Base-by-base conservation (phyloP, 2,113 vertebrate species). In the Dipodomys spectabilis region DNA sequence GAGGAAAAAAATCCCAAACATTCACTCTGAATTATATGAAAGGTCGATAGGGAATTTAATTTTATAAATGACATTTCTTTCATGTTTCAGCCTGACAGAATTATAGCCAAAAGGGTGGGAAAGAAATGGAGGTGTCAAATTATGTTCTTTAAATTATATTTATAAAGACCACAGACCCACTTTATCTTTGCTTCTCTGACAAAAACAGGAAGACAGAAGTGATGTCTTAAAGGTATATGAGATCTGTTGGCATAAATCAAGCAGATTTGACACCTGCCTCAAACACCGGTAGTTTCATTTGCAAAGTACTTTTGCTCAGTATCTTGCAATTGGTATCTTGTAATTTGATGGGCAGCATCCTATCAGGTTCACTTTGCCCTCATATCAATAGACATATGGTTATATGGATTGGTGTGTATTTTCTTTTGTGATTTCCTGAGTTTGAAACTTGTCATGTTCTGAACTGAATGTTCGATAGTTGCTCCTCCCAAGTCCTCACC, bases 1-100 rank as follows among this genome's bases (percentile, higher is more conserved):
- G 60, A 32, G 49, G 49, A 18, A 57, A 79, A 94, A 0, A 10
- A 7, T 64, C 18, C 73, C 97, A 97, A 92, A 92, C 83, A 96
- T 96, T 96, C 11, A 32, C 85, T 95, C 78, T 92, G 30, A 53
- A 35, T 83, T 97, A 69, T 93, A 78, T 93, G 81, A 86, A 90
- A 78, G 88, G 72, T 82, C 92, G 82, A 27, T 65, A 45, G 94
- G 83, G 96, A 93, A 57, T 83, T 94, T 77, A 95, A 90, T 94
- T 97, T 97, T 94, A 96, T 95, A 77, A 95, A 57, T 39, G 69
- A 9, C 72, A 74, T 72, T 87, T 90, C 86, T 95, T 88, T 65
- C 91, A 93, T 84, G 20, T 88, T 89, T 57, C 49, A 82, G 13
- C 44, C 35, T 94, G 49, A 93, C 0, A 7, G 11, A 28, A 89